Conservation (phyloP, 2,797 vertebrate genomes). For the Lates japonicus region DNA sequence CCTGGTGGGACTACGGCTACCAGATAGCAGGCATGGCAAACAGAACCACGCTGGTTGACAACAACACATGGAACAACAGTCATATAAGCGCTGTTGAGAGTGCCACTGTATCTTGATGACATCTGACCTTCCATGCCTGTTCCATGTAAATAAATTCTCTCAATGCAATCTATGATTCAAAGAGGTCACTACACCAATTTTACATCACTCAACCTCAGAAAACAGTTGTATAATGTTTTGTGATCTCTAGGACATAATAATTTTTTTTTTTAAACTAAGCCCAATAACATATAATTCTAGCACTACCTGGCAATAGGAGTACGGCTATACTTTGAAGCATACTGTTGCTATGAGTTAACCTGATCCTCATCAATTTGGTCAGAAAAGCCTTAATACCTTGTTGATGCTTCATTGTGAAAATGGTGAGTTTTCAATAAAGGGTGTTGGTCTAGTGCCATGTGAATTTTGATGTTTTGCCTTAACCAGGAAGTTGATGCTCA, state of each 20-base stretch:
- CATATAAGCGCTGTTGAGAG: slow-evolving; percentile 95
- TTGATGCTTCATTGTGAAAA: no score
- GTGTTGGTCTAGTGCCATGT: no score
- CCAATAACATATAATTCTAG: no score
- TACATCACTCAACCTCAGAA: background rate
- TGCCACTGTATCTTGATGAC: background rate
- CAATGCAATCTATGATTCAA: background rate
- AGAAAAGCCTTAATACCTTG: no score
- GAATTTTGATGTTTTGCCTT: no score
- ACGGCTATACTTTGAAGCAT: no score
- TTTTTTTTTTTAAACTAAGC: background rate
- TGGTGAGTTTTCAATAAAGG: no score
- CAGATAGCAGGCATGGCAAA: slow-evolving; percentile 99
- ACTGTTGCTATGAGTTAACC: no score
- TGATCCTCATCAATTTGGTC: no score
- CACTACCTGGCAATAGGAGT: no score
- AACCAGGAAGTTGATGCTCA: no score
- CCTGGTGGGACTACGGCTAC: slow-evolving; percentile 99
- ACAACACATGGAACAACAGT: slow-evolving; percentile 99
- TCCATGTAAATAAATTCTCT: background rate
- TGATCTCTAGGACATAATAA: background rate
- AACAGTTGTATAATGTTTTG: background rate
- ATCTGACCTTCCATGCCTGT: background rate
- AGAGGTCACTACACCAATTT: background rate
- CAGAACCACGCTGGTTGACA: slow-evolving; percentile 95